phyloP scores from a whole-genome alignment of 2,888 invertebrate species.

The Amphiduros pacificus region DNA sequence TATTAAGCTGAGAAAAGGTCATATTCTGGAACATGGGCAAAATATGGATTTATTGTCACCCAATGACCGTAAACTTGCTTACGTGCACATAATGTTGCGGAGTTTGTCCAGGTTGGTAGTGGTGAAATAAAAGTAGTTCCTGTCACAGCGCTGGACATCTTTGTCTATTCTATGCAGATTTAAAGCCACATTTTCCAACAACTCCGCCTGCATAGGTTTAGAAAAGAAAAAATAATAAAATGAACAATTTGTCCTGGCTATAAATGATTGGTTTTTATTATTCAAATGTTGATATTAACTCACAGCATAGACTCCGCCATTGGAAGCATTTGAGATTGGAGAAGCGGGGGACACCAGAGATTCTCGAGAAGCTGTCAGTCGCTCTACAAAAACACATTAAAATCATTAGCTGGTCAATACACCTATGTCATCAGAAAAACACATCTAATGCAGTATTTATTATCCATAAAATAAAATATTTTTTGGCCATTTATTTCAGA shows the following conservation, averaged over 20 bases:
- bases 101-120: conserved; percentile 86
- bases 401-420: no score
- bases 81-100: conserved; percentile 95
- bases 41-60: no score
- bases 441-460: no score
- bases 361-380: conserved; percentile 51
- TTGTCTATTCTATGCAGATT: conserved; percentile 95
- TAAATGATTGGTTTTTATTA: no score
- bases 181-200: conserved; percentile 73
- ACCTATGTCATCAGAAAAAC: no score
- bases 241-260: neutral
- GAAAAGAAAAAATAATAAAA: neutral
- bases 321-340: conserved; percentile 83
- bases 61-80: no score
- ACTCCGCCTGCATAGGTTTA: conserved; percentile 69
- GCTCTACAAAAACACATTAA: conserved; percentile 26
- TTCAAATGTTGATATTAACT: no score
- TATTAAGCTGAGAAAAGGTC: no score
- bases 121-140: conserved; percentile 91
- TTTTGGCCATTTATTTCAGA: no score
- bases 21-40: no score
- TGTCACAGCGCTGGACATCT: conserved; percentile 92
- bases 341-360: conserved; percentile 75
- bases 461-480: no score
- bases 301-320: conserved; percentile 86